These are phyloP conservation scores for Emydocephalus ijimae DNA, from an alignment of 2,113 vertebrate species.

Conservation along the genomic window DNA sequence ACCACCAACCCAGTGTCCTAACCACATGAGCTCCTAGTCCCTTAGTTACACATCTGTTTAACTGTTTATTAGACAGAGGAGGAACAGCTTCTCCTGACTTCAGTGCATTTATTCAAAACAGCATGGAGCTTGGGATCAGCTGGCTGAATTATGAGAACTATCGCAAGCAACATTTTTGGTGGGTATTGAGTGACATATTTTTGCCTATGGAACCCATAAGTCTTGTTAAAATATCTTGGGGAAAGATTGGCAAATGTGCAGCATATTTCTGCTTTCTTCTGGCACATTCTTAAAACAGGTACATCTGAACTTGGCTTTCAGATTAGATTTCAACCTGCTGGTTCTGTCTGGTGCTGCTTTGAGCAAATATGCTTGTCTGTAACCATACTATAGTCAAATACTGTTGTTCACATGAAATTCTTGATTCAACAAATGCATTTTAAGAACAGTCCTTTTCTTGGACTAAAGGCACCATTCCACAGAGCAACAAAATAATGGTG, in stretches of 20 bases:
- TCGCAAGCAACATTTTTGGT: background rate
- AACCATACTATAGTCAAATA: background rate
- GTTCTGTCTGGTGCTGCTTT: constrained; percentile 8
- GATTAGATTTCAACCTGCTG: background rate
- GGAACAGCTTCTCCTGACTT: constrained; percentile 22
- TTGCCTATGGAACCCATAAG: background rate
- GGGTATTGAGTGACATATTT: constrained; percentile 23
- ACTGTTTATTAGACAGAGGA: constrained; percentile 19
- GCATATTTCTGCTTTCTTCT: background rate
- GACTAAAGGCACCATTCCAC: constrained; percentile 5
- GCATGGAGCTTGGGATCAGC: constrained; percentile 14
- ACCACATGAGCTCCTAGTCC: background rate
- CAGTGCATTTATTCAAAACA: constrained; percentile 15
- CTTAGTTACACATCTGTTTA: constrained; percentile 11
- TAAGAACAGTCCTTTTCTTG: background rate
- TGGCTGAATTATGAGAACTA: constrained; percentile 16
- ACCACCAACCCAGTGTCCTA: background rate
- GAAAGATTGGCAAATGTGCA: background rate
- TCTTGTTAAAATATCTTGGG: constrained; percentile 5
- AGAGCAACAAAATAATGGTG: background rate
- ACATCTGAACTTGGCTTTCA: background rate
- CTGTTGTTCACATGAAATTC: constrained; percentile 31
- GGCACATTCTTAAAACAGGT: too few species aligned
- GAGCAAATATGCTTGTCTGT: background rate
- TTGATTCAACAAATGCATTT: background rate